phyloP scores from a whole-genome alignment of 2,113 vertebrate genomes.

The Cinclus cinclus region DNA sequence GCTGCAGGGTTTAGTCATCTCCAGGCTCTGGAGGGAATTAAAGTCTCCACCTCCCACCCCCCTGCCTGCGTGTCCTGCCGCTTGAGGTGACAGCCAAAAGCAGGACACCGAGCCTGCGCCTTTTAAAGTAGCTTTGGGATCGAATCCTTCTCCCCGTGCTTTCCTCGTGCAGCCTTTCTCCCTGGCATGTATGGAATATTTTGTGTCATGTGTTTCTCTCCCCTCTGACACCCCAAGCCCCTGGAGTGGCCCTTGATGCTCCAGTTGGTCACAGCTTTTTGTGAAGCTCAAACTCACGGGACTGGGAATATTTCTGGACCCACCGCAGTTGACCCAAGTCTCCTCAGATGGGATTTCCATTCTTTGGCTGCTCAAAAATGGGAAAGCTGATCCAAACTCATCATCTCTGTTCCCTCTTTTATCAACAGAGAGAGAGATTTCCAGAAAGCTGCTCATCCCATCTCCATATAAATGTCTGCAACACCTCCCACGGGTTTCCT shows the following conservation, averaged over 20 bases:
- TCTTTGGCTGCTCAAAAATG: neutral
- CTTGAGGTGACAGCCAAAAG: neutral
- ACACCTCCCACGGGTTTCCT: constrained; percentile 43
- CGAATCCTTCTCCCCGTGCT: rapidly evolving
- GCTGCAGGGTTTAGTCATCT: neutral
- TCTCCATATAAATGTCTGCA: constrained; percentile 5
- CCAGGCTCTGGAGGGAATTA: neutral
- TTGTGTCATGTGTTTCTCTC: neutral
- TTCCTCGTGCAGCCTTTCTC: neutral
- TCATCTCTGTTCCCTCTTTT: neutral
- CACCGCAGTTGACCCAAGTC: neutral
- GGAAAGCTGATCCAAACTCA: neutral
- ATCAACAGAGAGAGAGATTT: neutral
- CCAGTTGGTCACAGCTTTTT: neutral
- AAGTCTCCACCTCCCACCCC: neutral
- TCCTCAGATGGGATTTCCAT: neutral
- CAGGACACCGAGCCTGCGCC: rapidly evolving
- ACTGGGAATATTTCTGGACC: neutral
- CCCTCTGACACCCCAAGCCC: neutral
- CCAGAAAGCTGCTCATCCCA: neutral
- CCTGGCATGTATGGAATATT: neutral
- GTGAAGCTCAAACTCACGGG: neutral
- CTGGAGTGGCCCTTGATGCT: neutral
- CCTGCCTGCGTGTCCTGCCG: neutral
- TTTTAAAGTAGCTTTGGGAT: neutral